Evolutionary conservation across 2,888 invertebrate species (phyloP), one percentile per base, ranked within the genome.

Genomic region (Actias luna): DNA sequence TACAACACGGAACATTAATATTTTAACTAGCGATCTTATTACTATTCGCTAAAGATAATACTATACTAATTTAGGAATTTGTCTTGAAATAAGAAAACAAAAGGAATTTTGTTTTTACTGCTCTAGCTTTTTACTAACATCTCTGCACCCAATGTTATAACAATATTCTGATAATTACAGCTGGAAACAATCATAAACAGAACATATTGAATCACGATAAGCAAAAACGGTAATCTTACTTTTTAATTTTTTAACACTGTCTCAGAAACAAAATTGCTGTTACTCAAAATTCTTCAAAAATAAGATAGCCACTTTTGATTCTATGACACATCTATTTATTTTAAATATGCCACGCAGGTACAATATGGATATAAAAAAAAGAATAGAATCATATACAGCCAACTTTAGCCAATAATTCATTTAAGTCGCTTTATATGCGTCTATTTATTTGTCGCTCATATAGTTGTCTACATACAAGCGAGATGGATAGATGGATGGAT

Each of bases 1-100:
- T 77, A 86, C 80, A 80, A 84, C 81, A 85, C 78, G 80, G 77
- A 85, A 82, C 80, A 78, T 82, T 79, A 69, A 78, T 62, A 64
- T 65, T 61, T 61, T 42, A 42, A 39, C n/a, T 36, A 58, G 58
- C 42, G 25, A 12, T 5, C 57, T 62, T 62, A 61, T 36, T 16
- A 50, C 46, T 50, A 50, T 12, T 12, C 12, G 25, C 25, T 50
- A 25, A 25, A 50, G 25, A 25, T 50, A n/a, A n/a, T 33, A 10
- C 14, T 12, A 22, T 22, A 12, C 22, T 50, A 50, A 50, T 22
- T 25, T 25, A 50, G 25, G 46, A 22, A 22, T 50, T 14, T 14
- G 46, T 50, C 12, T 50, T 10, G 46, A 50, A 22, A 12, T 10
- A 22, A 1, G 46, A 50, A 10, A 42, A 18, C 5, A 3, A n/a